A percentile compares a stretch with the other conserved stretches of the same genome.
These are phyloP conservation scores for Pandion haliaetus DNA, from an alignment of 2,113 vertebrate genomes.

Conservation along the genomic window DNA sequence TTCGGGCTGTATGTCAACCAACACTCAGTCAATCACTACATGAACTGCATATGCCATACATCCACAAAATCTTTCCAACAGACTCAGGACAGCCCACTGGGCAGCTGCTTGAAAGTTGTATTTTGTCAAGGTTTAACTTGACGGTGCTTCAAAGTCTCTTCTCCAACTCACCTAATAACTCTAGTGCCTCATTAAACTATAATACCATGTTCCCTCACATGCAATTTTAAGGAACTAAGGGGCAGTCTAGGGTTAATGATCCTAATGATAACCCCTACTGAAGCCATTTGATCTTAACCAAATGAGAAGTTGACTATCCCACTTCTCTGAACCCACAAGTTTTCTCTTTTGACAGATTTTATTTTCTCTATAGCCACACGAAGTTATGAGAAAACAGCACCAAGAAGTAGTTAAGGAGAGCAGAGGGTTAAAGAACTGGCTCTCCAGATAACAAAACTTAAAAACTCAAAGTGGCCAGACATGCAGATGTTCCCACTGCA, in stretches of 20 bases:
- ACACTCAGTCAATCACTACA: neutral
- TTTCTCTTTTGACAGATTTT: neutral
- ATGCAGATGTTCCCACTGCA: neutral
- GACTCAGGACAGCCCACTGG: neutral
- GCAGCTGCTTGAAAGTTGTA: neutral
- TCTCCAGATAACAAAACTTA: neutral
- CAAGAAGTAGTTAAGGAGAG: neutral
- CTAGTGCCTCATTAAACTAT: neutral
- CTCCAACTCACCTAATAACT: neutral
- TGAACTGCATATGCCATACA: neutral
- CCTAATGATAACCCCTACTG: neutral
- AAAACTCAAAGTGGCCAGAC: neutral
- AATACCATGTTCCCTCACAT: neutral
- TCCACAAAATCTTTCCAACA: neutral
- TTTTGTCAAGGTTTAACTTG: neutral
- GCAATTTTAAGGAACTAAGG: neutral
- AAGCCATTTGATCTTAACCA: neutral
- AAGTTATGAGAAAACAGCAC: neutral
- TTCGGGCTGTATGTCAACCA: neutral
- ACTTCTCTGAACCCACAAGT: rapidly evolving
- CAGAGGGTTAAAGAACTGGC: neutral
- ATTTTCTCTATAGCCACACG: neutral
- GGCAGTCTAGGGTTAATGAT: neutral
- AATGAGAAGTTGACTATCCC: neutral
- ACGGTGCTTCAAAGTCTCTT: neutral